Evolutionary conservation across 1,140 invertebrate species (phyloP).

Genomic region (Cherax destructor): DNA sequence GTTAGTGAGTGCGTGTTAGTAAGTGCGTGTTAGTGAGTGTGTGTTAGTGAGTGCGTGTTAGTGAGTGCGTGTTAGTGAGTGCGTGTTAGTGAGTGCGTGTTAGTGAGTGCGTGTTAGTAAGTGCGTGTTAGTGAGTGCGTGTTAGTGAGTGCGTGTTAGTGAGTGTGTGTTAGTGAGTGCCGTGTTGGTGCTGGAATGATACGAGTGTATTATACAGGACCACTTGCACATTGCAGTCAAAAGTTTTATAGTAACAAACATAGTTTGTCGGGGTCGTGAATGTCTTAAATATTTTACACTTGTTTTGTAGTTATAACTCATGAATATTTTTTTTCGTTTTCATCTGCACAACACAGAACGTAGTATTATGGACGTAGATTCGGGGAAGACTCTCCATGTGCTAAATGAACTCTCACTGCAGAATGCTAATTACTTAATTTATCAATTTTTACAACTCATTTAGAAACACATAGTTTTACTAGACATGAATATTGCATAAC

Average conservation of each 20-base stretch:
- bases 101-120: neutral
- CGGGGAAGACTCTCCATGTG: neutral
- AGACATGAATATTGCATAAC: neutral
- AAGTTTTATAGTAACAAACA: too few relatives aligned
- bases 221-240: too few relatives aligned
- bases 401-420: neutral
- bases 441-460: neutral
- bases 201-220: too few relatives aligned
- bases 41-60: neutral
- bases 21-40: too few relatives aligned
- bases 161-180: neutral
- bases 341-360: neutral
- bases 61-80: neutral
- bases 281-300: too few relatives aligned
- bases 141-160: neutral
- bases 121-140: too few relatives aligned
- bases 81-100: too few relatives aligned
- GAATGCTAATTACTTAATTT: neutral
- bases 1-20: neutral
- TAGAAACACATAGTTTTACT: neutral
- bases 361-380: neutral
- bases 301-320: too few relatives aligned
- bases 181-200: neutral
- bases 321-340: too few relatives aligned
- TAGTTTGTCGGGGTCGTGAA: too few relatives aligned